Conservation (phyloP, 1,140 invertebrate species). For the Zophobas morio region DNA sequence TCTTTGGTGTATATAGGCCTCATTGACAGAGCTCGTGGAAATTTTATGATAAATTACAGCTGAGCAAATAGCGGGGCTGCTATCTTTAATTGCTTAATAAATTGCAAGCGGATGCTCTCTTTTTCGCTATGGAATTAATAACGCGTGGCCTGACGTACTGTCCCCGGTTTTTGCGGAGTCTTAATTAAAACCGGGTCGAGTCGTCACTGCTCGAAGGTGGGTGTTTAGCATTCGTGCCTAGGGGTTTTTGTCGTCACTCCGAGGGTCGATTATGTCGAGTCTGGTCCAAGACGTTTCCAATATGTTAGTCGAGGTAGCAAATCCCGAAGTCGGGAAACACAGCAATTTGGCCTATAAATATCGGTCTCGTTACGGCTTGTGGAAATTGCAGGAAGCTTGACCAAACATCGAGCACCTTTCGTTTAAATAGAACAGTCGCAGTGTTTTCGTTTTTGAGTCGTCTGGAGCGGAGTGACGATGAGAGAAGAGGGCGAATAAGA, state of each 20-base stretch:
- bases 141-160: constrained; percentile 17
- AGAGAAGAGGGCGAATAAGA: constrained; percentile 26
- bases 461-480: constrained; percentile 18
- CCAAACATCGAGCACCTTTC: too few relatives aligned
- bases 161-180: constrained; percentile 20
- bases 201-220: constrained; percentile 22
- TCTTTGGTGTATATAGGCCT: constrained; percentile 48
- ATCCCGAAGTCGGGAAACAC: too few relatives aligned
- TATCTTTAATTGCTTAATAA: constrained; percentile 45
- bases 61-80: constrained; percentile 39
- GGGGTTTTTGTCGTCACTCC: constrained; percentile 13
- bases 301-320: too few relatives aligned
- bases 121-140: constrained; percentile 34
- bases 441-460: constrained; percentile 28
- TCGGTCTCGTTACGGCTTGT: too few relatives aligned
- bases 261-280: too few relatives aligned
- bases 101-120: constrained; percentile 28
- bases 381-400: too few relatives aligned
- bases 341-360: too few relatives aligned
- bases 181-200: constrained; percentile 35
- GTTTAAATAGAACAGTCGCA: not conserved
- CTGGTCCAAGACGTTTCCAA: too few relatives aligned
- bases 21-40: constrained; percentile 49
- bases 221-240: constrained; percentile 14
- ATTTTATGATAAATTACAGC: constrained; percentile 50